phyloP scores from a whole-genome alignment of 2,113 vertebrate genomes.

The Oncorhynchus keta region DNA sequence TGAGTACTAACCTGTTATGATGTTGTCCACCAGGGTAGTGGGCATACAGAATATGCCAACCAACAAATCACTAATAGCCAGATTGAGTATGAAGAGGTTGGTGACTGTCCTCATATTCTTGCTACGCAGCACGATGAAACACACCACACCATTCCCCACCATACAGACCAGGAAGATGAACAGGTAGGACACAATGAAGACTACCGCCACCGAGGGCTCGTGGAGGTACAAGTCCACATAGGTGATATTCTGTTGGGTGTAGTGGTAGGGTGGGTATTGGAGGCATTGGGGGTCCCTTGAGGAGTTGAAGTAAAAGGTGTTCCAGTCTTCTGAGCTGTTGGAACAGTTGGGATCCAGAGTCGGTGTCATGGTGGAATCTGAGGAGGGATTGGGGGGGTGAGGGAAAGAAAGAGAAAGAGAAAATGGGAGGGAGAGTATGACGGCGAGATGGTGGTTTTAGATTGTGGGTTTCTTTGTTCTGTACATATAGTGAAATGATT shows the following conservation, averaged over 20 bases:
- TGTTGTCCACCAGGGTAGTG: constrained; percentile 91
- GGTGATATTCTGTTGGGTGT: constrained; percentile 74
- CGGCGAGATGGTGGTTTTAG: background rate
- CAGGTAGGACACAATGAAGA: constrained; percentile 89
- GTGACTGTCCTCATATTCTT: constrained; percentile 89
- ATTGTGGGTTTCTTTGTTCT: too few species aligned
- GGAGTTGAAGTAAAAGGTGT: constrained; percentile 43
- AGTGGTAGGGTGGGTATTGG: constrained; percentile 28
- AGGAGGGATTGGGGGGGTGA: background rate
- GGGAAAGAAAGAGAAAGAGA: background rate
- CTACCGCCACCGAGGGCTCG: constrained; percentile 77
- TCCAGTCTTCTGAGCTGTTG: constrained; percentile 26
- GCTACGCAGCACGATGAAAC: constrained; percentile 83
- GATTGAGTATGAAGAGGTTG: constrained; percentile 91
- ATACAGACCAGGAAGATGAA: constrained; percentile 93
- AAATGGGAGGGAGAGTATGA: constrained; percentile 2
- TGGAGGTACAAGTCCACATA: constrained; percentile 91
- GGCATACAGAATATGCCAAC: constrained; percentile 98
- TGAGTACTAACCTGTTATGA: constrained; percentile 84
- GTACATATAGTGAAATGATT: too few species aligned
- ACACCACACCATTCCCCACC: constrained; percentile 87
- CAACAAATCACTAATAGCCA: constrained; percentile 89
- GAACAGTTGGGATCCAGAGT: too few species aligned
- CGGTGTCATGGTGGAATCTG: constrained; percentile 54
- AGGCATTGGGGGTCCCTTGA: constrained; percentile 10